Conservation (phyloP, 2,797 vertebrate species). For the Onychomys leucogaster region DNA sequence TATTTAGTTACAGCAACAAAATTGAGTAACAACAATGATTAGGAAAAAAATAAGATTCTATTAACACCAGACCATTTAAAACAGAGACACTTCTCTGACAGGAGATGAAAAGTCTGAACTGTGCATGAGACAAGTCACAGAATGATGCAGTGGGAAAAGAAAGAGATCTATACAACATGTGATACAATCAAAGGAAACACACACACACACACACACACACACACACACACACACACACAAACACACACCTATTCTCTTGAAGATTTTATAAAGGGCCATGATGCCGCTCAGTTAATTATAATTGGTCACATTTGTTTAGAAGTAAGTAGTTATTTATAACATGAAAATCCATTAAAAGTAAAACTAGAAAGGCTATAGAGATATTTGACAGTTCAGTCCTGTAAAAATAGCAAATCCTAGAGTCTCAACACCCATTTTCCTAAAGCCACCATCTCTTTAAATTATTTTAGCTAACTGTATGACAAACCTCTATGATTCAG, state of each 20-base stretch:
- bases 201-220: background rate
- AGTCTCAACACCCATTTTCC: background rate
- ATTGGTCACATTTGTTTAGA: background rate
- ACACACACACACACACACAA: background rate
- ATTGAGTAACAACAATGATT: background rate
- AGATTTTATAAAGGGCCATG: background rate
- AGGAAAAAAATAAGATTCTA: background rate
- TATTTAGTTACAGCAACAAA: background rate
- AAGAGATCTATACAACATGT: background rate
- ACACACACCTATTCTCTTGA: background rate
- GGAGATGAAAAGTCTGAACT: background rate
- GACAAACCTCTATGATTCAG: background rate
- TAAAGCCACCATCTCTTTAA: background rate
- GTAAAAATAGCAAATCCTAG: background rate
- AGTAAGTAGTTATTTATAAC: background rate
- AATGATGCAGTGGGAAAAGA: background rate
- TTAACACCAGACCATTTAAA: background rate
- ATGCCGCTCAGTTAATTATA: background rate
- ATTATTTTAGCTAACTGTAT: slow-evolving; percentile 4
- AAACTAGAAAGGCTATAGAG: background rate
- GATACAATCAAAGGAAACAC: background rate
- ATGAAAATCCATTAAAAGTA: slow-evolving; percentile 23
- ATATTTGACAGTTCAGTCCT: background rate
- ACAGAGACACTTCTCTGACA: background rate
- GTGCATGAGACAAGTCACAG: background rate